Conservation (phyloP, 2,797 vertebrate genomes). For the Vultur gryphus region DNA sequence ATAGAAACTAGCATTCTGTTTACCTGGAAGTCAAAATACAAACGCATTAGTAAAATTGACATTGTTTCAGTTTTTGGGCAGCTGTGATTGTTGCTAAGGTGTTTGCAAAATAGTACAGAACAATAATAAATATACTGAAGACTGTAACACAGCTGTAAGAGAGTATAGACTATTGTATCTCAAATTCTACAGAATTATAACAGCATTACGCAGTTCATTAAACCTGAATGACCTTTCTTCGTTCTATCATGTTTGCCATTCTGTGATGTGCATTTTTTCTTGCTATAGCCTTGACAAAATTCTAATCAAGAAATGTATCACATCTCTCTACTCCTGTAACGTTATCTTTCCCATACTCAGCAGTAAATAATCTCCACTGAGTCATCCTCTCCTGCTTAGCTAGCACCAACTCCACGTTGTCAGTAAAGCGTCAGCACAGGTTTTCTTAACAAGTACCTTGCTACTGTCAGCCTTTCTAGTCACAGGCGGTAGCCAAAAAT, state of each 20-base stretch:
- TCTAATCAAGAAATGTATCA: neutral
- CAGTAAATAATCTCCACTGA: constrained; percentile 12
- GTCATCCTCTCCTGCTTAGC: neutral
- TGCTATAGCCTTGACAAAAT: constrained; percentile 39
- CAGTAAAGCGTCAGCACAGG: neutral
- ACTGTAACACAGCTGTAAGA: neutral
- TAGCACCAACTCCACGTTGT: neutral
- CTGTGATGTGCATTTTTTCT: neutral
- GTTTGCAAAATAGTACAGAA: neutral
- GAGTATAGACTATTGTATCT: neutral
- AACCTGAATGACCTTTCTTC: neutral
- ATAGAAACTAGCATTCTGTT: neutral
- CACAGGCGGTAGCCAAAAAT: neutral
- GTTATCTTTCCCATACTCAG: neutral
- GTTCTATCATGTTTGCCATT: neutral
- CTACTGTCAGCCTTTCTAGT: neutral
- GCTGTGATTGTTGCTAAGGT: neutral
- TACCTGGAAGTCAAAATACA: neutral
- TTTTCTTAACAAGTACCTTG: neutral
- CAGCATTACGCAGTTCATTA: constrained; percentile 18
- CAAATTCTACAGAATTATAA: neutral
- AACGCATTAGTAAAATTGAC: neutral
- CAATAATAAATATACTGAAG: neutral
- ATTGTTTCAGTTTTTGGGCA: neutral
- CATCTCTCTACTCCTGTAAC: neutral